Conservation (phyloP, 2,113 vertebrate species). For the Noctilio leporinus region DNA sequence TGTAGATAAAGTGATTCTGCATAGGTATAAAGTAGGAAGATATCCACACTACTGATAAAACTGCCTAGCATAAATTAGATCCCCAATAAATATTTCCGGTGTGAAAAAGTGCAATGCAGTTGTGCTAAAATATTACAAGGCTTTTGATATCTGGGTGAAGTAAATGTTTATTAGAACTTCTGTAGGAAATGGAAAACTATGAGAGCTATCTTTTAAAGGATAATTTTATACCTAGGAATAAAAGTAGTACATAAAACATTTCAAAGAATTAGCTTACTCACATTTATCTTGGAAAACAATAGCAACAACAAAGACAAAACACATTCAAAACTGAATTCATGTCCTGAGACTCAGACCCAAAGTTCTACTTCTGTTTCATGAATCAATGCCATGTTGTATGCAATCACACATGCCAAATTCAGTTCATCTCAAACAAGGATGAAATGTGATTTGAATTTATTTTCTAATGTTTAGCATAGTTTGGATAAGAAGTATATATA, state of each 20-base stretch:
- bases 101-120: neutral
- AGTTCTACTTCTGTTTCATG: neutral
- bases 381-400: neutral
- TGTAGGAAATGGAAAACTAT: neutral
- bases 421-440: neutral
- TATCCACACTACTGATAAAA: neutral
- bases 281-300: neutral
- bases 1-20: neutral
- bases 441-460: neutral
- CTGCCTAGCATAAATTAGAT: neutral
- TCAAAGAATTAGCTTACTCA: neutral
- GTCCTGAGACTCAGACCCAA: neutral
- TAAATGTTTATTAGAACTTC: neutral
- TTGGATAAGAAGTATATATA: neutral
- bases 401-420: neutral
- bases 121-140: neutral
- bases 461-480: neutral
- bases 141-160: neutral
- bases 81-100: neutral
- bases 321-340: neutral
- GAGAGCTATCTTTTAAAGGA: neutral
- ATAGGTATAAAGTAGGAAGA: neutral
- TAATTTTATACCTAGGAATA: neutral
- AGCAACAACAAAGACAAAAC: neutral
- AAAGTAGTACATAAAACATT: neutral